Base-by-base conservation (phyloP, 2,797 vertebrate species). In the Zalophus californianus region DNA sequence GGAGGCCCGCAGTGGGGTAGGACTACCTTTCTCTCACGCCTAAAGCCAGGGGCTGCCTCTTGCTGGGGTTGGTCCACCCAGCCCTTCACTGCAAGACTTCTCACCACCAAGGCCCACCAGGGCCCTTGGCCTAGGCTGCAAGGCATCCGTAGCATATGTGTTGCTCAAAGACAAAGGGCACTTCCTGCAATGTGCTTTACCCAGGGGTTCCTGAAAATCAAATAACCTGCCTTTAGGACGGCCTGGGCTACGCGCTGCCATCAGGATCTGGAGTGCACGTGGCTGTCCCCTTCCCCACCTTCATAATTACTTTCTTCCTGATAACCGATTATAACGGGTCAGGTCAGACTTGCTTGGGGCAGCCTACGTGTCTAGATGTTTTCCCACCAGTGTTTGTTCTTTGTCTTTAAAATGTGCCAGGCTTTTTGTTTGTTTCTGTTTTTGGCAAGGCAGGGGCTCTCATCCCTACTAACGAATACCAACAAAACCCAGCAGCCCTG, bases 331-430 rank as follows among this genome's bases (percentile, higher is more conserved):
- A 38, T 41, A 6, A 72, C 18, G 38, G 18, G 8, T 84, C 62
- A 50, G 32, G 35, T 54, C 9, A 88, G 50, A 91, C 1, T 29
- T 80, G 9, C 25, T 56, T 20, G 25, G 54, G 18, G 27, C 4
- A 83, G 32, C 35, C 73, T 79, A 12, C 25, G 20, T 1, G 1
- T 87, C 97, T 96, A 94, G 86, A 92, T 73, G 73, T 90, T 96
- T 90, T 94, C 80, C 79, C 94, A 84, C 29, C 38, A 0, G 58
- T 66, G 60, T 70, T 97, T 86, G 23, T 96, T 97, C 94, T 96
- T 77, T 78, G 52, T 96, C 27, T 92, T 97, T 97, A 86, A 90
- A 79, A 97, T 96, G 66, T 89, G 87, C 7, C 23, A 1, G 93
- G 66, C 18, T 89, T 92, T 97, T 90, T 44, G 64, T 73, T 29